A percentile compares a stretch with the other conserved stretches of the same genome.
Evolutionary conservation across 2,113 vertebrate genomes (phyloP).

Genomic region (Oreotrochilus melanogaster): DNA sequence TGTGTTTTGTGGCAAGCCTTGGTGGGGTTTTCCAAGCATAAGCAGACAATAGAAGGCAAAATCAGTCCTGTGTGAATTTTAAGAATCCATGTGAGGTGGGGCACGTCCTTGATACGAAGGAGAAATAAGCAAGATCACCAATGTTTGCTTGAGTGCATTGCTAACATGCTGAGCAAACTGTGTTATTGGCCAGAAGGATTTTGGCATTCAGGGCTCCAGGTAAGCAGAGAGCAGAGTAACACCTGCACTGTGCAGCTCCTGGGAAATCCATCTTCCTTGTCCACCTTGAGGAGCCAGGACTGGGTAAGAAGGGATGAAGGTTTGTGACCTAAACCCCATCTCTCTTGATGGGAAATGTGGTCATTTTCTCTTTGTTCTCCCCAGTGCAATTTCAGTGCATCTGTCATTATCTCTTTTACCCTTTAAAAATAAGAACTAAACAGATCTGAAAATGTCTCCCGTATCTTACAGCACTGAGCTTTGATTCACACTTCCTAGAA

Average conservation of each 20-base stretch:
- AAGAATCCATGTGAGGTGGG: neutral
- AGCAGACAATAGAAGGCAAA: neutral
- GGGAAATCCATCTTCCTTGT: neutral
- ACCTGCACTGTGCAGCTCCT: neutral
- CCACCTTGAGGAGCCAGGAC: neutral
- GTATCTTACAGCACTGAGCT: constrained; percentile 29
- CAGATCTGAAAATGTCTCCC: constrained; percentile 23
- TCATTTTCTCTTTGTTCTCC: neutral
- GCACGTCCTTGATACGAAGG: neutral
- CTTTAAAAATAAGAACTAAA: neutral
- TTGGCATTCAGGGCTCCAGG: neutral
- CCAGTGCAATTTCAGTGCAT: neutral
- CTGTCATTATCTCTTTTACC: neutral
- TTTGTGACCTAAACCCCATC: neutral
- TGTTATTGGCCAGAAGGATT: neutral
- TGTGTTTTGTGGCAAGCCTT: neutral
- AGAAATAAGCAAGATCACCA: neutral
- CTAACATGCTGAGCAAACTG: neutral
- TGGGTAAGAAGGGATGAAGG: neutral
- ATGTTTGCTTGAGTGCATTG: neutral
- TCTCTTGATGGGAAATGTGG: neutral
- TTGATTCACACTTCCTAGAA: constrained; percentile 73
- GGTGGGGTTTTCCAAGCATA: neutral
- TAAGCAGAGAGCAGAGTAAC: neutral
- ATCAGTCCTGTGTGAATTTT: neutral